Percentiles rank a stretch among this genome's conserved stretches.
These are phyloP conservation scores for Bufotes viridis DNA, from an alignment of 2,797 vertebrate species.

Conservation along the genomic window DNA sequence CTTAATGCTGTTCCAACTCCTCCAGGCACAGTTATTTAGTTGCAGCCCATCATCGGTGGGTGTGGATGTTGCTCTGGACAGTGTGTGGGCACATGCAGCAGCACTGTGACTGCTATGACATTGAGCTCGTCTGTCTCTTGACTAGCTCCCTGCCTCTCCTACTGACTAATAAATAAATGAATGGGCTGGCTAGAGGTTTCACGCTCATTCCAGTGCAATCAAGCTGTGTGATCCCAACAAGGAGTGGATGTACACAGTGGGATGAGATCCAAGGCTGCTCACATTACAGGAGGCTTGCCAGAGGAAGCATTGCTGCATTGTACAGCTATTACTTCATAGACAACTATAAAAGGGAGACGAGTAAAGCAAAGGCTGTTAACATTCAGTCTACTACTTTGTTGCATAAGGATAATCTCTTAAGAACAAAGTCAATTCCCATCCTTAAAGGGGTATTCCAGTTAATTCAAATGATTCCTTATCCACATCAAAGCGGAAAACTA, in stretches of 20 bases:
- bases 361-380: slow-evolving; percentile 33
- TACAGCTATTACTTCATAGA: slow-evolving; percentile 46
- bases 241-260: slow-evolving; percentile 43
- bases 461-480: no score
- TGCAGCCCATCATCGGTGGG: slow-evolving; percentile 61
- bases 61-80: slow-evolving; percentile 58
- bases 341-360: slow-evolving; percentile 38
- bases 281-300: slow-evolving; percentile 54
- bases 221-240: slow-evolving; percentile 64
- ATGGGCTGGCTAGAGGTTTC: slow-evolving; percentile 76
- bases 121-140: slow-evolving; percentile 65
- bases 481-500: no score
- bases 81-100: slow-evolving; percentile 63
- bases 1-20: slow-evolving; percentile 58
- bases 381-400: slow-evolving; percentile 6
- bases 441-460: neutral
- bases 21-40: slow-evolving; percentile 59
- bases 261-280: slow-evolving; percentile 55
- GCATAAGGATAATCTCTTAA: neutral
- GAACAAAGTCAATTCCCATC: neutral
- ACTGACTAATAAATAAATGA: slow-evolving; percentile 82
- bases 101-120: slow-evolving; percentile 69
- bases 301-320: slow-evolving; percentile 39
- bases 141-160: slow-evolving; percentile 63
- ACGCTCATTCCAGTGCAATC: slow-evolving; percentile 77